Evolutionary conservation across 2,797 vertebrate genomes (phyloP).

Genomic region (Cetoscarus ocellatus): DNA sequence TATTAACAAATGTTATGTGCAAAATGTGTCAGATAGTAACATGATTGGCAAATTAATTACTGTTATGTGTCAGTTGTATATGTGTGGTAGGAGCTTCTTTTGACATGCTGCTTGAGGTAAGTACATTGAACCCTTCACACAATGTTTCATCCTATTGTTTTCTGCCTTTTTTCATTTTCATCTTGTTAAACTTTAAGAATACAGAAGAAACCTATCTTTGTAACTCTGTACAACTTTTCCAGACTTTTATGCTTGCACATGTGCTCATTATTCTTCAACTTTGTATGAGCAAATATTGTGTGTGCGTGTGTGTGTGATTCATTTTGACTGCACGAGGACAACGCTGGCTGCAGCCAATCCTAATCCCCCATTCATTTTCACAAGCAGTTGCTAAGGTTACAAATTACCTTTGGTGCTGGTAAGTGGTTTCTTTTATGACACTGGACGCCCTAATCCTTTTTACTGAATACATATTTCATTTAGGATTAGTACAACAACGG

Average conservation of each 20-base stretch:
- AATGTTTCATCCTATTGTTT: conserved; percentile 31
- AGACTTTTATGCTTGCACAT: conserved; percentile 24
- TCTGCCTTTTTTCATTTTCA: conserved; percentile 12
- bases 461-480: conserved; percentile 90
- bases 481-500: conserved; percentile 85
- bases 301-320: conserved; percentile 41
- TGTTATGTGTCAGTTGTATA: neutral
- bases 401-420: conserved; percentile 94
- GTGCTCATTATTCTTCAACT: conserved; percentile 43
- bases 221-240: conserved; percentile 46
- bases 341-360: conserved; percentile 87
- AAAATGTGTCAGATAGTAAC: conserved; percentile 23
- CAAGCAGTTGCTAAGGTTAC: conserved; percentile 96
- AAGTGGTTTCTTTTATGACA: conserved; percentile 94
- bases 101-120: conserved; percentile 8
- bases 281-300: conserved; percentile 41
- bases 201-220: conserved; percentile 38
- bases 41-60: neutral
- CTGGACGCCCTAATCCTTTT: conserved; percentile 87
- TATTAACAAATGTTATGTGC: neutral
- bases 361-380: conserved; percentile 93
- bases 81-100: neutral
- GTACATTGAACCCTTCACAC: neutral
- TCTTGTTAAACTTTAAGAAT: conserved; percentile 10
- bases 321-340: conserved; percentile 85